Evolutionary conservation across 2,113 vertebrate species (phyloP).

Genomic region (Mungos mungo): DNA sequence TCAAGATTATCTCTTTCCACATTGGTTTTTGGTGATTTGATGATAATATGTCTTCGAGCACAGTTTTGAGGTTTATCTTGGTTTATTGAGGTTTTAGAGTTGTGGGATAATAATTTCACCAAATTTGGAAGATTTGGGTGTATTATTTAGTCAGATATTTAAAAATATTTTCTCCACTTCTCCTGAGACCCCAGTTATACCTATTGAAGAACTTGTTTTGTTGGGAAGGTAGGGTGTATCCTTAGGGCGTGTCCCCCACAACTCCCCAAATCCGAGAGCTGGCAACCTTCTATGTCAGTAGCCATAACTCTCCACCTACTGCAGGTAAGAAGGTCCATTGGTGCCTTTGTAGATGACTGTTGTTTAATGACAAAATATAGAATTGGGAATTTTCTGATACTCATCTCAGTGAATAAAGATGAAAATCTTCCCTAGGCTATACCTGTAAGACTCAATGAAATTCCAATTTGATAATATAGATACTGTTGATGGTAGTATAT

Average conservation of each 20-base stretch:
- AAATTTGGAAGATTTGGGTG: neutral
- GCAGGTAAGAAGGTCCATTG: neutral
- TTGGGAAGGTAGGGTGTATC: neutral
- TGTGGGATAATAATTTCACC: neutral
- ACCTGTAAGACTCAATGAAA: neutral
- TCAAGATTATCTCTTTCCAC: neutral
- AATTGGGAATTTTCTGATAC: conserved; percentile 29
- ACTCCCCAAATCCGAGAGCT: neutral
- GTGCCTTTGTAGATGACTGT: conserved; percentile 28
- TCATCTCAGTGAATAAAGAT: neutral
- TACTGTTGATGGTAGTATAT: neutral
- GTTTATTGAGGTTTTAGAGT: neutral
- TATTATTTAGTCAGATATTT: neutral
- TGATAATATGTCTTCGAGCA: neutral
- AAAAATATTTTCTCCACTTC: neutral
- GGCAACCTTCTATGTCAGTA: neutral
- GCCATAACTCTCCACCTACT: neutral
- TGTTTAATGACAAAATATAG: conserved; percentile 22
- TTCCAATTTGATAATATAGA: neutral
- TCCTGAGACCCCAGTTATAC: neutral
- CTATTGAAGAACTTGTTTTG: neutral
- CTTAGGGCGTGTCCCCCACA: neutral
- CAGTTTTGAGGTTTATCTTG: neutral
- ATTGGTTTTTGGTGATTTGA: conserved; percentile 3
- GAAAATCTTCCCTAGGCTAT: neutral